Base-by-base conservation (phyloP, 2,113 vertebrate genomes). In the Perca schrenkii region DNA sequence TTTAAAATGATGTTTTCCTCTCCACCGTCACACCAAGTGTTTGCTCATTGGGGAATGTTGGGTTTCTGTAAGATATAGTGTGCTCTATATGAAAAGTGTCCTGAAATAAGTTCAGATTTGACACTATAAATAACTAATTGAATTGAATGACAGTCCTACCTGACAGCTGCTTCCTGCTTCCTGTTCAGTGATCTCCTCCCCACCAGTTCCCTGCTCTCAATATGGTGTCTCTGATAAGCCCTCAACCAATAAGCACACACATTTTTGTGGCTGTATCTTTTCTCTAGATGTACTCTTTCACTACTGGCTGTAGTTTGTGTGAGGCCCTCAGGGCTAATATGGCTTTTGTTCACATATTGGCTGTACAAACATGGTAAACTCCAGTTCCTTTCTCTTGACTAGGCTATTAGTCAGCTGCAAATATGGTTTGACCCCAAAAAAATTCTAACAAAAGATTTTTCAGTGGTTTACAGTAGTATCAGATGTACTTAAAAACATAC, bases 221-320 rank as follows among this genome's bases (percentile, higher is more conserved):
- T 89, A 19, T 92, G 86, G 36, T 79, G 40, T 74, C 65, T 70
- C 74, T 86, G 87, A 91, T 91, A 90, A 92, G 74, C 47, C 66
- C 13, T 74, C 28, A 54, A n/a, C 66, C 22, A 50, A 34, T 28
- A 25, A 15, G 31, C 53, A 65, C 10, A 50, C 58, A 16, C 21
- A 28, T 17, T 61, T 76, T 25, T 12, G 53, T 40, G 49, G n/a
- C 43, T 13, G 8, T 28, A 16, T 31, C 25, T 67, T 31, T 19
- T 67, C 46, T 40, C 10, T 17, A 8, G 17, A 16, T 75, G 0
- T 64, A 21, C 25, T 74, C 19, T 6, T 8, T 56, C n/a, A 4
- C 34, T 15, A 6, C 31, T 19, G 15, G 31, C 61, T 25, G 47
- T 62, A 16, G 31, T 49, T n/a, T 25, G 34, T 43, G 12, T 28